These are phyloP conservation scores for Pristionchus arcanus DNA, from an alignment of 2,888 invertebrate genomes.

Conservation along the genomic window DNA sequence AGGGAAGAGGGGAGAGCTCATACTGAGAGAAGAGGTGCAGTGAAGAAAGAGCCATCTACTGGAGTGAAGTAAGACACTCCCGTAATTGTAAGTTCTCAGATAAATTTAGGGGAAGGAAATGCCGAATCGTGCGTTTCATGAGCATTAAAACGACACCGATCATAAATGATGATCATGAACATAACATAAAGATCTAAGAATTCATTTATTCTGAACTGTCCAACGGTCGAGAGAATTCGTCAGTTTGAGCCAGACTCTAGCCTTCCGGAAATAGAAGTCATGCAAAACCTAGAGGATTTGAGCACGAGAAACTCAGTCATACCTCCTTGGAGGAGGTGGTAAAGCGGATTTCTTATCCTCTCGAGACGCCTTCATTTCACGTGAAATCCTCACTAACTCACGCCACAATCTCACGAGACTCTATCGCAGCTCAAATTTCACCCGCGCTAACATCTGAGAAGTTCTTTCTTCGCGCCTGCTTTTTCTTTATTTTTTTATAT, in stretches of 20 bases:
- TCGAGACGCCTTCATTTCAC: not conserved
- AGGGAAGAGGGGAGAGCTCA: not conserved
- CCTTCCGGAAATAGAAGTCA: not conserved
- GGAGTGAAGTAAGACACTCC: not conserved
- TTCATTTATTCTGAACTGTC: no score
- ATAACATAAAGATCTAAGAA: no score
- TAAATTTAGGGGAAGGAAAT: not conserved
- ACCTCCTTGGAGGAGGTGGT: not conserved
- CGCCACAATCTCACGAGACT: slow-evolving; percentile 12
- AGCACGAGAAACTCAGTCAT: not conserved
- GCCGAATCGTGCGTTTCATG: not conserved
- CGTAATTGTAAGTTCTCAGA: not conserved
- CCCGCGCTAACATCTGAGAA: not conserved
- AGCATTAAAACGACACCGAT: no score
- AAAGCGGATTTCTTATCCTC: not conserved
- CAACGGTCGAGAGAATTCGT: no score
- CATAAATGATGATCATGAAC: no score
- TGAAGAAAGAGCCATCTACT: not conserved
- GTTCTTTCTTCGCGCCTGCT: not conserved
- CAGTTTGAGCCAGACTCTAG: not conserved
- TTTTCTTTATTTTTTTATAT: not conserved
- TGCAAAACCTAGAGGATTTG: not conserved
- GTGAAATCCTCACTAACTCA: not conserved
- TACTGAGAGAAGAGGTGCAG: not conserved
- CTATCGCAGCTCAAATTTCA: not conserved